These are phyloP conservation scores for Ceyx cyanopectus DNA, from an alignment of 2,113 vertebrate genomes.

Conservation along the genomic window DNA sequence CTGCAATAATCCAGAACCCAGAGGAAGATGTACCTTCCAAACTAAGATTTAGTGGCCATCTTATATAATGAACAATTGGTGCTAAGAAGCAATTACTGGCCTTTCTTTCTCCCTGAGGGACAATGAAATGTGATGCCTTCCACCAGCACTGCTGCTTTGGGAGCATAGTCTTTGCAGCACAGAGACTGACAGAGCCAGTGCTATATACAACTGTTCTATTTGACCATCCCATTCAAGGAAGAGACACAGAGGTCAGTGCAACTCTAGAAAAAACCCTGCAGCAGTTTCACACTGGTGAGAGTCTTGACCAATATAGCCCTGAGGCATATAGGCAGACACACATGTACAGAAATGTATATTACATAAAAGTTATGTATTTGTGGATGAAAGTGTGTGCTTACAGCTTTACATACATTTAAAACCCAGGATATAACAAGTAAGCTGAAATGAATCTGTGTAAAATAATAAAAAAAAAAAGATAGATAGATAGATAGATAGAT, in stretches of 20 bases:
- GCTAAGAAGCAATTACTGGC: not conserved
- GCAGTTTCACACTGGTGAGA: not conserved
- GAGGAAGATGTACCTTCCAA: not conserved
- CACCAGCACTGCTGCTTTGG: not conserved
- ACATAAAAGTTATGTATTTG: not conserved
- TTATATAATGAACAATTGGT: not conserved
- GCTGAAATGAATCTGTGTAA: not conserved
- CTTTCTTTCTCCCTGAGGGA: not conserved
- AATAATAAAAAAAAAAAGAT: not conserved
- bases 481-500: too few relatives aligned
- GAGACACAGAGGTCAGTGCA: not conserved
- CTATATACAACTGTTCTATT: not conserved
- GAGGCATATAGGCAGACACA: not conserved
- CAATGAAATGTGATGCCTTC: fast-evolving
- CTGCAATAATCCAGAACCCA: not conserved
- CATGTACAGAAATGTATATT: not conserved
- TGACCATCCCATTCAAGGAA: not conserved
- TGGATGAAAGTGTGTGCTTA: not conserved
- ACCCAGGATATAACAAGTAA: not conserved
- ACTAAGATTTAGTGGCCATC: not conserved
- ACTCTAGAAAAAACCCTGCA: not conserved
- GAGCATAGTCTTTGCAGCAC: not conserved
- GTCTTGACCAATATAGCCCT: not conserved
- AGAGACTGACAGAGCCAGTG: not conserved
- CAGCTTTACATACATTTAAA: not conserved